A percentile compares a stretch with the other conserved stretches of the same genome.
Conservation (phyloP, 2,888 invertebrate genomes). For the Petrophora chlorosata region DNA sequence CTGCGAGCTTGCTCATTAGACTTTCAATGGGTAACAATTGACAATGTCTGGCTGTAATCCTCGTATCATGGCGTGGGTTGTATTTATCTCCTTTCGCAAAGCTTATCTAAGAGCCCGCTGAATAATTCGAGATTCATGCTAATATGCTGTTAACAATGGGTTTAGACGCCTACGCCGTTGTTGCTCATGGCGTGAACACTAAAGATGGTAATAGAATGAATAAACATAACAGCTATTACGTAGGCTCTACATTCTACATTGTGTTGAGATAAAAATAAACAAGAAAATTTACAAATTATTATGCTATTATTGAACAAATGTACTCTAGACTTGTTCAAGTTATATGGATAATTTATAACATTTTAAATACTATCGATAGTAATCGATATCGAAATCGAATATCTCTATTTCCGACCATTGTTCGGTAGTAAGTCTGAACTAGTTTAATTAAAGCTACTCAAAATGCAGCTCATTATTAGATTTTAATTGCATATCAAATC, state of each 20-base stretch:
- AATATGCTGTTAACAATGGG: slow-evolving; percentile 35
- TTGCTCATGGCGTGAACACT: slow-evolving; percentile 20
- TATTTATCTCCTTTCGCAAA: slow-evolving; percentile 38
- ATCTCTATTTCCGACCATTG: too few species aligned
- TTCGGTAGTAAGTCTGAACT: not conserved
- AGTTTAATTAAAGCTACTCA: not conserved
- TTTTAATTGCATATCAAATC: slow-evolving; percentile 15
- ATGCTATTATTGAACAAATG: too few species aligned
- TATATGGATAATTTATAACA: too few species aligned
- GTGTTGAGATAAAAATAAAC: not conserved
- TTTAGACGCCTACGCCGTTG: slow-evolving; percentile 31
- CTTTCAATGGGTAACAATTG: not conserved
- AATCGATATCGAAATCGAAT: too few species aligned
- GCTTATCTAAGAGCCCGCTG: slow-evolving; percentile 24
- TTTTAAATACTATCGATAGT: too few species aligned
- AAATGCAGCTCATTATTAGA: slow-evolving; percentile 1
- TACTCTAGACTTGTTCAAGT: too few species aligned
- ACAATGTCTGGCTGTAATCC: not conserved
- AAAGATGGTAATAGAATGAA: slow-evolving; percentile 17
- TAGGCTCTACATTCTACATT: too few species aligned
- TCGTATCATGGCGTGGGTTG: slow-evolving; percentile 32
- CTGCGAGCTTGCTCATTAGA: not conserved
- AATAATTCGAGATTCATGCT: slow-evolving; percentile 22
- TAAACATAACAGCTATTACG: slow-evolving; percentile 12
- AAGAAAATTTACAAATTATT: too few species aligned